A percentile compares a stretch with the other conserved stretches of the same genome.
phyloP scores from a whole-genome alignment of 2,797 vertebrate genomes.

The Valencia hispanica region DNA sequence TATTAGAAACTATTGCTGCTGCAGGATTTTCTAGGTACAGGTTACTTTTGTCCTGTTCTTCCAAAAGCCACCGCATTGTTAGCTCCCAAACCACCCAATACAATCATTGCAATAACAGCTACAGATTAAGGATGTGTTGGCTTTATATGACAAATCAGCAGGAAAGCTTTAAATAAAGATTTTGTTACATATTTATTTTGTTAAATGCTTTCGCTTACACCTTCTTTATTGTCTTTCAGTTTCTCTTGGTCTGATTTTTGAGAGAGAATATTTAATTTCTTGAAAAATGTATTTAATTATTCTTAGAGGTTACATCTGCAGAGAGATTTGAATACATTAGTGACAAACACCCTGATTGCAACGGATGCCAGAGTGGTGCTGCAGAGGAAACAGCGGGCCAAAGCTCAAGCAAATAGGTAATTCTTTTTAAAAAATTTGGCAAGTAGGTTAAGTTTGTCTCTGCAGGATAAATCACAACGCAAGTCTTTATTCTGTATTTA shows the following conservation, averaged over 20 bases:
- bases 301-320: not conserved
- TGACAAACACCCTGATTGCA: not conserved
- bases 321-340: not conserved
- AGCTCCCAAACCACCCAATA: no score
- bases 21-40: not conserved
- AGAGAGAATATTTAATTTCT: not conserved
- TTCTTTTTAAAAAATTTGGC: not conserved
- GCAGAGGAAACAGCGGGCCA: not conserved
- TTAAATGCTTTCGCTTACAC: not conserved
- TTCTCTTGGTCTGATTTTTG: not conserved
- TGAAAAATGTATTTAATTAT: not conserved
- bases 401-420: constrained; percentile 1
- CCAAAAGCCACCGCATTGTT: no score
- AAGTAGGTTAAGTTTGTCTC: not conserved
- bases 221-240: not conserved
- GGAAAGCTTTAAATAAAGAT: not conserved
- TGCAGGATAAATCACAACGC: not conserved
- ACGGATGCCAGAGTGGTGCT: not conserved
- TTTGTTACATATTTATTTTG: not conserved
- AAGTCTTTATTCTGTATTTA: not conserved
- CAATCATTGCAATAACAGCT: no score
- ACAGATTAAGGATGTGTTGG: not conserved
- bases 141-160: not conserved
- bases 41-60: not conserved
- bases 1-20: not conserved